phyloP scores from a whole-genome alignment of 1,140 invertebrate species.

The Hetaerina americana region DNA sequence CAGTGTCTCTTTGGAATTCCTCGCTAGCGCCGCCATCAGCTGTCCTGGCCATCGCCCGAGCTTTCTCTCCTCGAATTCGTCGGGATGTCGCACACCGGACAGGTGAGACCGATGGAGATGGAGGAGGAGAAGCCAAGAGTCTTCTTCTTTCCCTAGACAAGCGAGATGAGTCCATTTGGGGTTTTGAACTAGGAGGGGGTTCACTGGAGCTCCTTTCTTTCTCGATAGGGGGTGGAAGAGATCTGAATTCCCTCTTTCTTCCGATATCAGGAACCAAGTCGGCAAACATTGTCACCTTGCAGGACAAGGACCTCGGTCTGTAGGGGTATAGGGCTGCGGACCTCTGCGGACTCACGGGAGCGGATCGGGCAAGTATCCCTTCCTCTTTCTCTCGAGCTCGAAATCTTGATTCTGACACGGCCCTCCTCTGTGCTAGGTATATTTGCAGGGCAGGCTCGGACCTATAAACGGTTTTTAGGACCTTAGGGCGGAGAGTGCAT shows the following conservation, averaged over 20 bases:
- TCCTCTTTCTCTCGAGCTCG: not conserved
- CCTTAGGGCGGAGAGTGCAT: not conserved
- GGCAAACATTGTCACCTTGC: not conserved
- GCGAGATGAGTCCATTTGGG: not conserved
- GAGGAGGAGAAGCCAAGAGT: not conserved
- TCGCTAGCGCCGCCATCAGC: constrained; percentile 11
- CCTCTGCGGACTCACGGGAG: not conserved
- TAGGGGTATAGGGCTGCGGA: not conserved
- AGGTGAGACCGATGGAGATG: not conserved
- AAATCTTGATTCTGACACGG: not conserved
- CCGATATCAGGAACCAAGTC: not conserved
- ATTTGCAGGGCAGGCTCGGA: not conserved
- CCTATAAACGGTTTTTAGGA: not conserved
- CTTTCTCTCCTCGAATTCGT: not conserved
- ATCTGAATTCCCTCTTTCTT: constrained; percentile 22
- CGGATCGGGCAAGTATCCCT: not conserved
- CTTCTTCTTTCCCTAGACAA: not conserved
- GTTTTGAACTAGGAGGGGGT: constrained; percentile 24
- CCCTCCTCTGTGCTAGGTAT: not conserved
- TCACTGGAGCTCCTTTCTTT: constrained; percentile 34
- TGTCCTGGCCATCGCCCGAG: not conserved
- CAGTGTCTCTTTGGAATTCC: constrained; percentile 12
- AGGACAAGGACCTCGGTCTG: not conserved
- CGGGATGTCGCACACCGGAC: not conserved
- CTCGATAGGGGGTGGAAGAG: constrained; percentile 11